Conservation (phyloP, 2,888 invertebrate genomes). For the Cephus runcator region DNA sequence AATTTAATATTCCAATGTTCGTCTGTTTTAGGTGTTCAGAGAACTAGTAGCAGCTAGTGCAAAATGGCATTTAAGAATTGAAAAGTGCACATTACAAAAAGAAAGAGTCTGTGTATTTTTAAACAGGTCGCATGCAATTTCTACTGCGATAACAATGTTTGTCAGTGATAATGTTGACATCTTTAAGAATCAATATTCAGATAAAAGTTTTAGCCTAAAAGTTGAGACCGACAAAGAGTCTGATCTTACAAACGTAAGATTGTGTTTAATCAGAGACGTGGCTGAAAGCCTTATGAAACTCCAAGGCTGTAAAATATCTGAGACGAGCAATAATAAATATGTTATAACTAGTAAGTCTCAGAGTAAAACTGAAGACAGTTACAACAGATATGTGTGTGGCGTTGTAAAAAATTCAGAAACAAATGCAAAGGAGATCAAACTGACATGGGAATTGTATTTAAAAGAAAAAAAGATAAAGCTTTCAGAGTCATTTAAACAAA, state of each 20-base stretch:
- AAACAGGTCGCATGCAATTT: conserved; percentile 61
- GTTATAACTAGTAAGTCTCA: conserved; percentile 65
- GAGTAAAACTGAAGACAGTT: conserved; percentile 45
- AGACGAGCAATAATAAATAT: conserved; percentile 56
- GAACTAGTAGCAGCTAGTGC: conserved; percentile 65
- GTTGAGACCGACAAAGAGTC: conserved; percentile 47
- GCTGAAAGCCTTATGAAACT: conserved; percentile 56
- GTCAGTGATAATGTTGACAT: conserved; percentile 46
- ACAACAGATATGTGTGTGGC: conserved; percentile 68
- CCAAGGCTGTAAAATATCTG: conserved; percentile 46
- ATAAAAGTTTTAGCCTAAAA: conserved; percentile 34
- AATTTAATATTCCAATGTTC: background rate
- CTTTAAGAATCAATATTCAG: conserved; percentile 39
- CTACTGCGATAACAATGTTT: conserved; percentile 48
- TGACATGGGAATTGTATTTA: conserved; percentile 68
- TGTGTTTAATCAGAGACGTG: conserved; percentile 59
- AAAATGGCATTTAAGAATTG: conserved; percentile 67
- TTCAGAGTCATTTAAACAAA: conserved; percentile 70
- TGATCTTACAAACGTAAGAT: conserved; percentile 58
- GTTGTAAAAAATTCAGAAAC: conserved; percentile 71
- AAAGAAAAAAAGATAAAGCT: conserved; percentile 39
- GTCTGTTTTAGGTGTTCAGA: conserved; percentile 41
- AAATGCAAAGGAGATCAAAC: conserved; percentile 68
- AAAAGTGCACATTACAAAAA: conserved; percentile 62
- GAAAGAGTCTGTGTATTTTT: conserved; percentile 69